Evolutionary conservation across 2,113 vertebrate species (phyloP).

Genomic region (Pituophis catenifer): DNA sequence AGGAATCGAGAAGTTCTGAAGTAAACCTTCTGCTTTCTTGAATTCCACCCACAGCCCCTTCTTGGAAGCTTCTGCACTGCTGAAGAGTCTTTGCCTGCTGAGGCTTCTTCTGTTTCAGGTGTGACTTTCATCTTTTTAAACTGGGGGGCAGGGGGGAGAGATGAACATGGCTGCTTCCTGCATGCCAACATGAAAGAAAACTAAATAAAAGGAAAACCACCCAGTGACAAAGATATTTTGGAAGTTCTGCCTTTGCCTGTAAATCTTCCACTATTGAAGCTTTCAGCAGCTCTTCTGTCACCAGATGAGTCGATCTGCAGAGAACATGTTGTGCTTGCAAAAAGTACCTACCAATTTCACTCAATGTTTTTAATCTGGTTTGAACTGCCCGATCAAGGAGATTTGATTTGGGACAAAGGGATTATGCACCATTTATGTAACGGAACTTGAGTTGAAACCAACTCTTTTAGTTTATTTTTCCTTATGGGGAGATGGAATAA

Average conservation of each 20-base stretch:
- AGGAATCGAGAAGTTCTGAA: neutral
- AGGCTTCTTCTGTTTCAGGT: neutral
- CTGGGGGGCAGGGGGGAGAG: neutral
- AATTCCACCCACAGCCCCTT: neutral
- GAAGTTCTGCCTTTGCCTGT: neutral
- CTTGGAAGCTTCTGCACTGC: neutral
- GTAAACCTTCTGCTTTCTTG: neutral
- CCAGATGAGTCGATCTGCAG: neutral
- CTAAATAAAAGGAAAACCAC: neutral
- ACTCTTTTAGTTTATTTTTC: neutral
- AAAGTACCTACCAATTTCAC: neutral
- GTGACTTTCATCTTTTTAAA: neutral
- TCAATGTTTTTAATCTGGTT: neutral
- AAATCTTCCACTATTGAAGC: neutral
- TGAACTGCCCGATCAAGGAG: neutral
- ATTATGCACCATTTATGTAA: neutral
- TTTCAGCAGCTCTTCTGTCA: neutral
- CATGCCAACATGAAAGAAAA: neutral
- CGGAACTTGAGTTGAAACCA: neutral
- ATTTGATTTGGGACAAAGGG: neutral
- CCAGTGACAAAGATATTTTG: neutral
- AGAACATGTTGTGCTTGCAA: neutral
- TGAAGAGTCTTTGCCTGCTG: neutral
- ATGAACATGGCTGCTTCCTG: neutral
- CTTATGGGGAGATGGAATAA: neutral